A percentile compares a stretch with the other conserved stretches of the same genome.
phyloP scores from a whole-genome alignment of 2,113 vertebrate genomes.

The Thunnus thynnus region DNA sequence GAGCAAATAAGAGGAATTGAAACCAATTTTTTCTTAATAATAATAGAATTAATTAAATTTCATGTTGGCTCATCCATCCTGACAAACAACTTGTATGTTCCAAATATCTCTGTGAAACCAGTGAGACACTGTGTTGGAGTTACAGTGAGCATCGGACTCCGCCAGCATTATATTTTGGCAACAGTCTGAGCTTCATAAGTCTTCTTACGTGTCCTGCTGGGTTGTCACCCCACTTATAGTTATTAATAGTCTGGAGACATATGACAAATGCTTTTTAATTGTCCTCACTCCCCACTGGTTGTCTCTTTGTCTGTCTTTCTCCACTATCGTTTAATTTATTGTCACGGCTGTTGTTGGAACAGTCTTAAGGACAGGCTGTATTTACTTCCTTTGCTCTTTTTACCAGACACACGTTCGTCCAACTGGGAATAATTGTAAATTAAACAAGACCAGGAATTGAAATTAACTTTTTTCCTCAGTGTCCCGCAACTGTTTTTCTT shows the following conservation, averaged over 20 bases:
- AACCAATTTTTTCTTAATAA: constrained; percentile 7
- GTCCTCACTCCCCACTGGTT: constrained; percentile 3
- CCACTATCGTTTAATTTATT: constrained; percentile 31
- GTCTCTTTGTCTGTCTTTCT: not conserved
- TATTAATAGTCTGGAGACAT: constrained; percentile 57
- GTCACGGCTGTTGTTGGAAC: constrained; percentile 30
- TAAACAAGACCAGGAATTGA: not conserved
- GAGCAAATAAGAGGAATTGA: constrained; percentile 10
- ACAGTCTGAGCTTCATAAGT: constrained; percentile 47
- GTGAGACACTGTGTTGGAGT: constrained; percentile 37
- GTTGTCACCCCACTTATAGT: constrained; percentile 40
- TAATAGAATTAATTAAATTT: constrained; percentile 19
- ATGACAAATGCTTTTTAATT: constrained; percentile 43
- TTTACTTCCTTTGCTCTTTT: constrained; percentile 42
- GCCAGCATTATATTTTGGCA: constrained; percentile 56
- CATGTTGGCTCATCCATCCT: not conserved
- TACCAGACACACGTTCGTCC: constrained; percentile 2
- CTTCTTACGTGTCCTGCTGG: constrained; percentile 42
- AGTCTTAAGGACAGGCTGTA: constrained; percentile 6
- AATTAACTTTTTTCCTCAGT: not conserved
- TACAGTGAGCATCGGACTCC: not conserved
- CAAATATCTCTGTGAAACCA: constrained; percentile 25
- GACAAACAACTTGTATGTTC: constrained; percentile 26
- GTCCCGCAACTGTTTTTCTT: no score
- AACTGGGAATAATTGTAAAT: not conserved